Conservation (phyloP, 2,888 invertebrate genomes). For the Tenthredo scrophulariae region DNA sequence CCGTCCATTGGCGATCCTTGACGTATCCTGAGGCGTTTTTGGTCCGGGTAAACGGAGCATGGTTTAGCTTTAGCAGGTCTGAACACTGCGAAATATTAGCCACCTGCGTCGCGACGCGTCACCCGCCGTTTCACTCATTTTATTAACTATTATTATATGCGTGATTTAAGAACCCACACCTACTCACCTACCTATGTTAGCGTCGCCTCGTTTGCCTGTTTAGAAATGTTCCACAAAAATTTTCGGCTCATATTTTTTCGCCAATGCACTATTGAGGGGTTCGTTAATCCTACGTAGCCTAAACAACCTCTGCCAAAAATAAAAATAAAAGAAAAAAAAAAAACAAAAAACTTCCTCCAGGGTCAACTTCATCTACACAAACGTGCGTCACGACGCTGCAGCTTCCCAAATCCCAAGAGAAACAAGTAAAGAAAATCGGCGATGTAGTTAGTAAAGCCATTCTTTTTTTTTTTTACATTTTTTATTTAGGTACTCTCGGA, state of each 20-base stretch:
- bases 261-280: conserved; percentile 64
- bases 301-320: conserved; percentile 56
- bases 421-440: neutral
- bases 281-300: conserved; percentile 74
- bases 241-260: conserved; percentile 55
- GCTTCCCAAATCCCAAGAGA: neutral
- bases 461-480: neutral
- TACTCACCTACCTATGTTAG: conserved; percentile 27
- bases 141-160: conserved; percentile 77
- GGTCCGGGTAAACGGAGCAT: conserved; percentile 68
- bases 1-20: conserved; percentile 57
- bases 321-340: no score
- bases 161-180: conserved; percentile 64
- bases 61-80: conserved; percentile 61
- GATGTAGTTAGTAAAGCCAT: neutral
- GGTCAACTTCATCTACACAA: neutral
- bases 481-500: neutral
- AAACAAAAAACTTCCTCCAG: neutral
- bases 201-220: conserved; percentile 63
- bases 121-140: conserved; percentile 68
- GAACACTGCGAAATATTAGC: conserved; percentile 51
- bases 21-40: conserved; percentile 59
- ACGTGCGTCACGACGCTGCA: neutral
- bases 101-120: conserved; percentile 65
- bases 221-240: conserved; percentile 74